Conservation (phyloP, 2,797 vertebrate genomes). For the Oceanodroma leucorhoa region DNA sequence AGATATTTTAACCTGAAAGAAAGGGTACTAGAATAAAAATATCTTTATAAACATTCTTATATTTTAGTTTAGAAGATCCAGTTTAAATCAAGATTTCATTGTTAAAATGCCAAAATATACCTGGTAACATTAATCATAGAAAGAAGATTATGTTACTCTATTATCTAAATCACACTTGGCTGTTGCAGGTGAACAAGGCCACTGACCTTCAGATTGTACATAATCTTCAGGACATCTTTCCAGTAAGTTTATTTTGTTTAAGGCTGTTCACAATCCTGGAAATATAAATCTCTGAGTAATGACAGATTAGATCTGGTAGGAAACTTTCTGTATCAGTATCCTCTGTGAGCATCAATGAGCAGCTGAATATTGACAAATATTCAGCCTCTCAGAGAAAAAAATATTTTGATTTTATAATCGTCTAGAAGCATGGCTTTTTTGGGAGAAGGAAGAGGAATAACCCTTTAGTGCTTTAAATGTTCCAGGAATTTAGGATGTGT, state of each 20-base stretch:
- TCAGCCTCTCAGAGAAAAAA: neutral
- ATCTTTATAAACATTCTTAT: neutral
- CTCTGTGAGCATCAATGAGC: neutral
- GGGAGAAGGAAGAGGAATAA: neutral
- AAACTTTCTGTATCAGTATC: neutral
- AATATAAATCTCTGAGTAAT: neutral
- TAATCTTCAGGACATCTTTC: neutral
- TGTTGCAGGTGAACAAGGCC: neutral
- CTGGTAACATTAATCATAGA: neutral
- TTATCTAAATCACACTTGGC: neutral
- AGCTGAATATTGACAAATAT: neutral
- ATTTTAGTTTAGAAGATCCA: neutral
- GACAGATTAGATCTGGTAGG: neutral
- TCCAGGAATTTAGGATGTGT: neutral
- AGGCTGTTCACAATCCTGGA: neutral
- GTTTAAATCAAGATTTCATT: neutral
- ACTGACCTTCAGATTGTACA: neutral
- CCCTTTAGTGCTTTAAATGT: neutral
- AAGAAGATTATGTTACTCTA: neutral
- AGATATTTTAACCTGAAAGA: neutral
- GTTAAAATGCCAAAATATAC: neutral
- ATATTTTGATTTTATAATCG: neutral
- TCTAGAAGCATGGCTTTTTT: neutral
- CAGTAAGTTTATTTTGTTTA: neutral
- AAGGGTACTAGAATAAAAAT: neutral